Conservation (phyloP, 2,113 vertebrate genomes). For the Octodon degus region DNA sequence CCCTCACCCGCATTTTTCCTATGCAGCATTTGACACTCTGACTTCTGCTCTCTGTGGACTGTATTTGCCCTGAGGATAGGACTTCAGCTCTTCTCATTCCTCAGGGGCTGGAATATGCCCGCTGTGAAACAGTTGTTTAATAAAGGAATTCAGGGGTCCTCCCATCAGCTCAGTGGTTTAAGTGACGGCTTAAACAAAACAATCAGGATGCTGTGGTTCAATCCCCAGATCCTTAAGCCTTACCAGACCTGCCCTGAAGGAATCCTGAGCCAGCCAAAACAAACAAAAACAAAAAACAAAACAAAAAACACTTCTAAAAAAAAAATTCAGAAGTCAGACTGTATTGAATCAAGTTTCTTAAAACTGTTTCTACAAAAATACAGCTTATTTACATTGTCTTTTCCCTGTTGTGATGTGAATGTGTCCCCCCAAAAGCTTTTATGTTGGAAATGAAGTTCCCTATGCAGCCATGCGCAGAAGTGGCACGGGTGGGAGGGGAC, state of each 20-base stretch:
- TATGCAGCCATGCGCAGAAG: background rate
- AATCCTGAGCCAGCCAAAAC: no score
- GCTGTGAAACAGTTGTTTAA: background rate
- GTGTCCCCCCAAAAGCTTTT: background rate
- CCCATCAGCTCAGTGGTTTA: no score
- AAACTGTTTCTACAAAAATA: background rate
- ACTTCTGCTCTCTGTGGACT: background rate
- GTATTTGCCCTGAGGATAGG: background rate
- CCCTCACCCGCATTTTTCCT: no score
- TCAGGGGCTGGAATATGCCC: background rate
- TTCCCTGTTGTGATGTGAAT: background rate
- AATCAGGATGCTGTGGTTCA: no score
- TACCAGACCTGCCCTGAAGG: no score
- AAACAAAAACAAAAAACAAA: no score
- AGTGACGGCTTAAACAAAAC: no score
- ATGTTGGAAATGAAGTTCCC: background rate
- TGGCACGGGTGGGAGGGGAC: background rate
- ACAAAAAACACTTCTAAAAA: no score
- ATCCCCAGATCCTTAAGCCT: no score
- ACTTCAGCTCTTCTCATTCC: background rate
- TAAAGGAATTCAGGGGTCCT: background rate
- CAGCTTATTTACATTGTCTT: background rate
- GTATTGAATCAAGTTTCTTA: background rate
- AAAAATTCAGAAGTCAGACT: background rate
- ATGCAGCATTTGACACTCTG: background rate